These are phyloP conservation scores for Corvus cornix DNA, from an alignment of 2,113 vertebrate species.

Conservation along the genomic window DNA sequence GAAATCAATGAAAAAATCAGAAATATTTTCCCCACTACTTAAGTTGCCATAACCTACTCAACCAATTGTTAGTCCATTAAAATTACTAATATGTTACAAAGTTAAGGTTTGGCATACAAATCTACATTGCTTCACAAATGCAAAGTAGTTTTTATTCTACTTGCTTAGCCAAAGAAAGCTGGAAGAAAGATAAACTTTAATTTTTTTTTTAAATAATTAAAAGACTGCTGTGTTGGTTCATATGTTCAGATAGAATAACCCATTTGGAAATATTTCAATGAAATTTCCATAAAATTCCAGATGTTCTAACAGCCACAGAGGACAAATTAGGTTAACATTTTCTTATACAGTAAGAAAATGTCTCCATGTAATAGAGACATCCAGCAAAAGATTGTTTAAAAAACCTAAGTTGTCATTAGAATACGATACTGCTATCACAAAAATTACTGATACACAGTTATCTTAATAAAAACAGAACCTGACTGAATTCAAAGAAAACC, in stretches of 20 bases:
- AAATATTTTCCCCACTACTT: neutral
- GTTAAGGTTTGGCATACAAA: neutral
- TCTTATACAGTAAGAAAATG: neutral
- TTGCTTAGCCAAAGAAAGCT: neutral
- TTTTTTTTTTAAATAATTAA: neutral
- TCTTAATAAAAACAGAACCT: neutral
- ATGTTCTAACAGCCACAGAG: neutral
- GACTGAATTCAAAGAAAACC: neutral
- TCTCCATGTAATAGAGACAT: neutral
- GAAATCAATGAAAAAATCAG: neutral
- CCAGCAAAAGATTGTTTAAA: neutral
- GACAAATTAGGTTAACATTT: neutral
- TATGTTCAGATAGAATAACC: neutral
- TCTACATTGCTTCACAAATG: neutral
- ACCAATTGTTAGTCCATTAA: neutral
- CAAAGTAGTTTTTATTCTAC: neutral
- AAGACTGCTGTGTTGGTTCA: neutral
- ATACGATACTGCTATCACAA: neutral
- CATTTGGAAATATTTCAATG: neutral
- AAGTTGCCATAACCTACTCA: neutral
- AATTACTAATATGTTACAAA: neutral
- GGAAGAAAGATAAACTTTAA: neutral
- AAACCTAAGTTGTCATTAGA: neutral
- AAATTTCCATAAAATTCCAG: constrained; percentile 13
- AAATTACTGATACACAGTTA: neutral